phyloP scores from a whole-genome alignment of 2,113 vertebrate species.

The Cettia cetti region DNA sequence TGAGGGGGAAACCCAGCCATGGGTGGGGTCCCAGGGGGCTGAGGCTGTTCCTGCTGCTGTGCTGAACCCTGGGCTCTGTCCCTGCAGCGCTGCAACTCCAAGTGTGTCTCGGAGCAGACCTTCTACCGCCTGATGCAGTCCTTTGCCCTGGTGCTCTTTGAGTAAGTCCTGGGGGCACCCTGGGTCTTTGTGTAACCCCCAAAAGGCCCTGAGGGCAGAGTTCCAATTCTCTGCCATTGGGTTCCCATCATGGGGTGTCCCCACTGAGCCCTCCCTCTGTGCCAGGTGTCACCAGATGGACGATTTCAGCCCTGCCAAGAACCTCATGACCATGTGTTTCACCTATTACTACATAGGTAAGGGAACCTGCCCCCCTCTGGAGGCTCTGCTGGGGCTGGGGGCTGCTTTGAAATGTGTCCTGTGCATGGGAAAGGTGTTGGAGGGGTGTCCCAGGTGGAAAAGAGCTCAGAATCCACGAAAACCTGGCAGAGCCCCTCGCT shows the following conservation, averaged over 20 bases:
- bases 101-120: slow-evolving; percentile 91
- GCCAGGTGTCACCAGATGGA: slow-evolving; percentile 95
- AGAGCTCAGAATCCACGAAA: not conserved
- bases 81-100: slow-evolving; percentile 93
- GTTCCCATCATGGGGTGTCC: accelerated
- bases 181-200: accelerated
- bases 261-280: accelerated
- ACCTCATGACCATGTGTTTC: slow-evolving; percentile 99
- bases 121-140: slow-evolving; percentile 98
- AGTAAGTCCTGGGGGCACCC: slow-evolving; percentile 78
- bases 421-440: not conserved
- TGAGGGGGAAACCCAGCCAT: accelerated
- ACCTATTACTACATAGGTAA: slow-evolving; percentile 94
- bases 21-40: accelerated
- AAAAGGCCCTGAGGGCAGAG: not conserved
- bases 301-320: slow-evolving; percentile 94
- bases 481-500: accelerated
- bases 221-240: too few relatives aligned
- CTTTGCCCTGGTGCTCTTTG: slow-evolving; percentile 93
- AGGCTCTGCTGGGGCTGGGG: not conserved
- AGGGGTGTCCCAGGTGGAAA: not conserved
- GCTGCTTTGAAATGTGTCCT: accelerated
- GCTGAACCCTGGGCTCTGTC: not conserved
- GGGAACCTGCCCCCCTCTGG: not conserved
- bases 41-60: not conserved